Percentiles rank a stretch among this genome's conserved stretches.
Evolutionary conservation across 2,113 vertebrate genomes (phyloP).

Genomic region (Sylvia atricapilla): DNA sequence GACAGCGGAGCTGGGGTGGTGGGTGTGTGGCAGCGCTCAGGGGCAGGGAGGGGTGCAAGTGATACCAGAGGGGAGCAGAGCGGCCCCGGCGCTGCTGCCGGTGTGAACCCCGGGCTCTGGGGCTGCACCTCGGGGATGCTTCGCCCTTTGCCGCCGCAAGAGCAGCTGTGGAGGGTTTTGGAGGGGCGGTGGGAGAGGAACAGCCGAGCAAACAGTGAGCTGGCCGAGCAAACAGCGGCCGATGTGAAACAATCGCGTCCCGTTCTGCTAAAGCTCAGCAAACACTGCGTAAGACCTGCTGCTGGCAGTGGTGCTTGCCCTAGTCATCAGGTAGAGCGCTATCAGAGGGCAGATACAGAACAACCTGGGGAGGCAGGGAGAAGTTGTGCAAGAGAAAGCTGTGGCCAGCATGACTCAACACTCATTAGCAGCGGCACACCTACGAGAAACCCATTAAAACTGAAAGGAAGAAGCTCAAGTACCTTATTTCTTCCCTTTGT

Average conservation of each 20-base stretch:
- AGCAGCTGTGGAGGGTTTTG: background rate
- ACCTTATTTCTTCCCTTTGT: background rate
- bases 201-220: background rate
- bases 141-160: background rate
- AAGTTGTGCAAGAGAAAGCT: slow-evolving; percentile 46
- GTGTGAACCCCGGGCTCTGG: too few relatives aligned
- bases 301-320: background rate
- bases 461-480: slow-evolving; percentile 18
- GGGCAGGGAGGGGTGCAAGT: background rate
- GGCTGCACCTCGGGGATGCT: background rate
- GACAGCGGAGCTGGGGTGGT: background rate
- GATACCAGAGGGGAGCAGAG: background rate
- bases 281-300: slow-evolving; percentile 12
- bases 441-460: slow-evolving; percentile 38
- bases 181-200: background rate
- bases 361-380: background rate
- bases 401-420: slow-evolving; percentile 45
- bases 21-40: background rate
- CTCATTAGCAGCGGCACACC: slow-evolving; percentile 45
- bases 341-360: slow-evolving; percentile 37
- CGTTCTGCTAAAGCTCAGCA: slow-evolving; percentile 34
- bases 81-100: background rate
- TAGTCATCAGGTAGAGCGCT: background rate
- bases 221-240: background rate
- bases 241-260: background rate